Conservation (phyloP, 2,113 vertebrate species). For the Bostrychus sinensis region DNA sequence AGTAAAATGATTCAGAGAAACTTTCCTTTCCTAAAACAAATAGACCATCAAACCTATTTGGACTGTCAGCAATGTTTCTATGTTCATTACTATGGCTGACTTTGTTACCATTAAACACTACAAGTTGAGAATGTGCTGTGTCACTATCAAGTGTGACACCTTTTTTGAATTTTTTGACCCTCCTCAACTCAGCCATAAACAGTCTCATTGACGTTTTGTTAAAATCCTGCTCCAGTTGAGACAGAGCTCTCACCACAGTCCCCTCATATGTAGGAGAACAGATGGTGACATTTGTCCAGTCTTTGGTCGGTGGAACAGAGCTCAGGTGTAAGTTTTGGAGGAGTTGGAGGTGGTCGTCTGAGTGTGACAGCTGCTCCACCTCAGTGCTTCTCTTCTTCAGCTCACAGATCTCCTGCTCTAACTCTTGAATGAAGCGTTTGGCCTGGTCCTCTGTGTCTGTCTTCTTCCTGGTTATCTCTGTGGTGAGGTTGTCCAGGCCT, state of each 20-base stretch:
- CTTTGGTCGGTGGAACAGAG: not conserved
- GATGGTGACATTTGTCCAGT: not conserved
- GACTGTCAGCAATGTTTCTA: not conserved
- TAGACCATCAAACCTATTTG: not conserved
- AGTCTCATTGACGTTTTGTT: not conserved
- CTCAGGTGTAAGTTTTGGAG: not conserved
- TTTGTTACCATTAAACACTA: not conserved
- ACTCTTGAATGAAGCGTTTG: not conserved
- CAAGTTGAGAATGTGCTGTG: not conserved
- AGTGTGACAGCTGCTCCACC: not conserved
- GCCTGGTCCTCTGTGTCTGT: not conserved
- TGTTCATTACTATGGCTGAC: not conserved
- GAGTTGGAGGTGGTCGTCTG: not conserved
- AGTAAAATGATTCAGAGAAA: not conserved
- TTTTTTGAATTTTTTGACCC: not conserved
- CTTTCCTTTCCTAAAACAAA: not conserved
- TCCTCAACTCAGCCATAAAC: not conserved
- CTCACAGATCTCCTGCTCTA: not conserved
- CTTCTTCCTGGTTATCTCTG: not conserved
- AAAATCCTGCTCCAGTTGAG: not conserved
- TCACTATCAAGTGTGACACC: not conserved
- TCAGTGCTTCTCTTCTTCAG: not conserved
- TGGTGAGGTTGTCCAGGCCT: not conserved
- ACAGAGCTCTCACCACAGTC: not conserved
- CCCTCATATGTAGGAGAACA: not conserved